A percentile compares a stretch with the other conserved stretches of the same genome.
Conservation (phyloP, 2,888 invertebrate genomes). For the Clanis bilineata region DNA sequence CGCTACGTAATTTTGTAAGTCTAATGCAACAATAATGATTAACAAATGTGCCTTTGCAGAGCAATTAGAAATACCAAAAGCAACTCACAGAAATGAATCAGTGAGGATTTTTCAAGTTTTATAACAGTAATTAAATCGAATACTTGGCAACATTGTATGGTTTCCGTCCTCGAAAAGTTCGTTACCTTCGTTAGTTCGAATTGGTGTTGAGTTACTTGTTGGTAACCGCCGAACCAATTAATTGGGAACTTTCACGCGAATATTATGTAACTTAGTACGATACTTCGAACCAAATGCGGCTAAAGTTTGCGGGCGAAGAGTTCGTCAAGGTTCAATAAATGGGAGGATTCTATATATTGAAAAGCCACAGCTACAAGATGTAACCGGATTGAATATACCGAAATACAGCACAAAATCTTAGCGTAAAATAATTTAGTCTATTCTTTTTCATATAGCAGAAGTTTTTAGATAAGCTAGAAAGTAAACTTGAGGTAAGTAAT, state of each 20-base stretch:
- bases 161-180: background rate
- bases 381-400: no score
- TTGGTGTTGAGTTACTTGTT: background rate
- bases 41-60: no score
- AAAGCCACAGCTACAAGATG: no score
- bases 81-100: background rate
- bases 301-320: background rate
- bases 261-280: background rate
- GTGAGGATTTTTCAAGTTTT: background rate
- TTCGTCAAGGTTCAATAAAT: background rate
- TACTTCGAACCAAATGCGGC: background rate
- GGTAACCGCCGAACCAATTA: background rate
- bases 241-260: background rate
- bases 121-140: background rate
- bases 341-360: no score
- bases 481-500: no score
- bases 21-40: no score
- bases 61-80: background rate
- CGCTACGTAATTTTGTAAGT: no score
- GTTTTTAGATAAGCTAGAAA: no score
- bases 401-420: no score
- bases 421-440: no score
- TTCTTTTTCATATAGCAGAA: no score
- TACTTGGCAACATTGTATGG: background rate
- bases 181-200: background rate